Evolutionary conservation across 1,140 invertebrate genomes (phyloP), one percentile per base, ranked within the genome.

Genomic region (Drosophila gunungcola): DNA sequence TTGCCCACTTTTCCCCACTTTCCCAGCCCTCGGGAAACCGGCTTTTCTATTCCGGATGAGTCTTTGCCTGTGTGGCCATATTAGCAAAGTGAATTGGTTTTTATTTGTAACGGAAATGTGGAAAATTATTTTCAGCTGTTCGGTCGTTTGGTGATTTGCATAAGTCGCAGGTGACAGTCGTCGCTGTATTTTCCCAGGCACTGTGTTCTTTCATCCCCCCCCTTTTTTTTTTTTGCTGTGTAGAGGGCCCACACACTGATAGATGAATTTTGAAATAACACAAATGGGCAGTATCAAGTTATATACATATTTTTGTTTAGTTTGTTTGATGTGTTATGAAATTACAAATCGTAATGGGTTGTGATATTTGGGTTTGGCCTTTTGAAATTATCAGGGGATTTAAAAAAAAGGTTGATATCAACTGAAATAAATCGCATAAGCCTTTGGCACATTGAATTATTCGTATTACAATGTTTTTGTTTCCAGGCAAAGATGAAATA

Each of bases 21-120:
- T 54, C 10, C 12, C 46, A n/a, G 13, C 53, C 58, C 53, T 60
- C 52, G 58, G 58, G 57, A 61, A 61, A 61, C 21, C 54, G 58
- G 58, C 54, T 41, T 58, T 62, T 58, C 58, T 48, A 60, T 58
- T 73, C 84, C 83, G 83, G 83, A 88, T 83, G 80, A 89, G 77
- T 72, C 75, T 56, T 48, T 36, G 65, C 54, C 73, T 60, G 69
- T 86, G 82, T 74, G 79, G 83, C 76, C 84, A 83, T 88, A 88
- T 88, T 88, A 88, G 84, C 77, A 88, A 86, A 88, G 84, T 88
- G 84, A 88, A 88, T 89, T 78, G 84, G 76, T 88, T 88, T 88
- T 88, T 88, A 88, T 88, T 88, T 88, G 84, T 80, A 78, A 89
- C 84, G 84, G 84, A 88, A 88, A 88, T 88, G 84, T 88, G 84